Conservation (phyloP, 2,113 vertebrate genomes). For the Tor tambroides region DNA sequence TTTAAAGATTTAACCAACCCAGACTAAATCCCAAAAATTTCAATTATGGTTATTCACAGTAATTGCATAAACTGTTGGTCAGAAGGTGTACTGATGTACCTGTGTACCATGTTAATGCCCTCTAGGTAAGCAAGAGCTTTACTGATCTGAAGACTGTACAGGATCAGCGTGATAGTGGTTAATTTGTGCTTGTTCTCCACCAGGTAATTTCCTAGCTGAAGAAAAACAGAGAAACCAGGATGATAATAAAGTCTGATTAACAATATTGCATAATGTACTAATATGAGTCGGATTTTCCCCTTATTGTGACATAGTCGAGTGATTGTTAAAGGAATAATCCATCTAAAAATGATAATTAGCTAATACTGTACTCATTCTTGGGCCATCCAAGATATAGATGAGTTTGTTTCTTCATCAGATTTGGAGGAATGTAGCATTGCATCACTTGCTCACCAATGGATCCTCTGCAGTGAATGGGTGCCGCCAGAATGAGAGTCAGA, state of each 20-base stretch:
- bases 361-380: background rate
- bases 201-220: conserved; percentile 88
- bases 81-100: conserved; percentile 70
- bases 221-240: background rate
- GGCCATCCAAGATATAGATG: background rate
- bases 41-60: background rate
- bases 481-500: background rate
- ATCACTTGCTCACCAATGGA: background rate
- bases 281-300: background rate
- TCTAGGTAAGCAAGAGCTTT: conserved; percentile 94
- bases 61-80: background rate
- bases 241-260: conserved; percentile 15
- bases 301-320: background rate
- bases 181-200: conserved; percentile 78
- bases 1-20: background rate
- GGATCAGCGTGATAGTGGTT: conserved; percentile 74
- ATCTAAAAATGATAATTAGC: background rate
- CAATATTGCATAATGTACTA: background rate
- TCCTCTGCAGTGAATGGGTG: background rate
- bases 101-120: conserved; percentile 90
- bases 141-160: conserved; percentile 88
- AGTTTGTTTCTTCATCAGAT: background rate
- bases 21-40: background rate
- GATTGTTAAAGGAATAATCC: background rate
- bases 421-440: background rate